Evolutionary conservation across 2,113 vertebrate genomes (phyloP), one percentile per base, ranked within the genome.

Genomic region (Eurystomus gularis): DNA sequence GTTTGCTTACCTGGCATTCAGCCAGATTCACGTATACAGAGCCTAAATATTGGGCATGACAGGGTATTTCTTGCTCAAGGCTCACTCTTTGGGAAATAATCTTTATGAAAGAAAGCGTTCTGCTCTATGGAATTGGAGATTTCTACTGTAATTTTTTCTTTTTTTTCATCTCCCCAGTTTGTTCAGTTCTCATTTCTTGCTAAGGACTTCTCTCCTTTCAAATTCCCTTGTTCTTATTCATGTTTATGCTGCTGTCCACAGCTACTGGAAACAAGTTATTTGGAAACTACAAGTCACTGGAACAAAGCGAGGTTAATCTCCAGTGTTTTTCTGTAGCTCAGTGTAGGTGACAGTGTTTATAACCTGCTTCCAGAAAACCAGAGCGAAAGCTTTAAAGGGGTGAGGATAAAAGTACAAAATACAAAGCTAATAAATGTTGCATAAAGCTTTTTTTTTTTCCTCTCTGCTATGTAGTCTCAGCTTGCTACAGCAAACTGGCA

Each of bases 341-440:
- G 29, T 68, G 51, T 69, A 88, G 86, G 82, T 58, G 60, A 42
- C 58, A 44, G 55, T 44, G 31, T 88, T 93, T 90, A 79, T 88
- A 95, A 88, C 72, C 24, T 54, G 49, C 28, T 96, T 83, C 68
- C 48, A 31, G 29, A 60, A 75, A 78, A 86, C 75, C 7, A 40
- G 37, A 91, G n/a, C 49, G 77, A 58, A 93, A 81, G 29, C 46
- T 93, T 86, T 86, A 91, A 61, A 90, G 52, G 31, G 68, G 23
- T 33, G 57, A 42, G 44, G 64, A 77, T 89, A 48, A 78, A 73
- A 76, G 20, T 77, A 48, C 51, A 54, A 58, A 89, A 55, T 37
- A 81, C 39, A 80, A 92, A 90, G 46, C 39, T 78, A 70, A 88
- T 93, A 92, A 88, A 92, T 78, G 48, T n/a, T 84, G 52, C 58